Conservation (phyloP, 2,797 vertebrate species). For the Protonibea diacanthus region DNA sequence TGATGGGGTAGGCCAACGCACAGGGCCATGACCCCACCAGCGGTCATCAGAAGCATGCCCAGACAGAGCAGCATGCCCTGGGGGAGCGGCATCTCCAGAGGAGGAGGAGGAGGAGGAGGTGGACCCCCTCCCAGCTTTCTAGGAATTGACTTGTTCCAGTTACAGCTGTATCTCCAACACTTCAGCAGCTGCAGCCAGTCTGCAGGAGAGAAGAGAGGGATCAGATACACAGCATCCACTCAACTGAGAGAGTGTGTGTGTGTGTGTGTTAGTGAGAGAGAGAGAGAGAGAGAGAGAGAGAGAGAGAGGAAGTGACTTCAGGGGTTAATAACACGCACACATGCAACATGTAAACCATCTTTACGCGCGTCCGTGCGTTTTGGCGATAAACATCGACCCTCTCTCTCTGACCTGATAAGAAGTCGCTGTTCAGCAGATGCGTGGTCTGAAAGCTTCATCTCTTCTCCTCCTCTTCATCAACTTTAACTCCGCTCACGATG, state of each 20-base stretch:
- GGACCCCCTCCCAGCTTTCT: constrained; percentile 5
- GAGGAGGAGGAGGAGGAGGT: too few species aligned
- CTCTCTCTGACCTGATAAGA: constrained; percentile 53
- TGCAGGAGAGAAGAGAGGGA: constrained; percentile 28
- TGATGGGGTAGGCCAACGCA: constrained; percentile 30
- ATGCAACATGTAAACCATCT: constrained; percentile 51
- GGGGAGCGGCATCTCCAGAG: constrained; percentile 70
- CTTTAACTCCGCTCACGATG: constrained; percentile 29
- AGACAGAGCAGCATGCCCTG: constrained; percentile 76
- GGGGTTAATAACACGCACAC: constrained; percentile 12
- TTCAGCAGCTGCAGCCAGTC: constrained; percentile 43
- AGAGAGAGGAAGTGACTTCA: constrained; percentile 1
- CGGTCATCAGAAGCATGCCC: constrained; percentile 78
- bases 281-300: neutral
- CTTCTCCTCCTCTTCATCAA: constrained; percentile 43
- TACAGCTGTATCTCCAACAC: constrained; percentile 19
- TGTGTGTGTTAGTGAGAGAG: neutral
- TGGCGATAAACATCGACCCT: constrained; percentile 6
- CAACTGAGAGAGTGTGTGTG: neutral
- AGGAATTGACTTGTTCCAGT: constrained; percentile 15
- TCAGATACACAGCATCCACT: constrained; percentile 11
- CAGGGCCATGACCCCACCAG: constrained; percentile 71
- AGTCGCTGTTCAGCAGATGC: constrained; percentile 38
- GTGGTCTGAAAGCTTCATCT: constrained; percentile 30
- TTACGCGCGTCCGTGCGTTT: constrained; percentile 5